Percentiles rank a stretch among this genome's conserved stretches.
phyloP scores from a whole-genome alignment of 30 jellyfish, hydroid and myxozoan species.

The Cassiopea xamachana region DNA sequence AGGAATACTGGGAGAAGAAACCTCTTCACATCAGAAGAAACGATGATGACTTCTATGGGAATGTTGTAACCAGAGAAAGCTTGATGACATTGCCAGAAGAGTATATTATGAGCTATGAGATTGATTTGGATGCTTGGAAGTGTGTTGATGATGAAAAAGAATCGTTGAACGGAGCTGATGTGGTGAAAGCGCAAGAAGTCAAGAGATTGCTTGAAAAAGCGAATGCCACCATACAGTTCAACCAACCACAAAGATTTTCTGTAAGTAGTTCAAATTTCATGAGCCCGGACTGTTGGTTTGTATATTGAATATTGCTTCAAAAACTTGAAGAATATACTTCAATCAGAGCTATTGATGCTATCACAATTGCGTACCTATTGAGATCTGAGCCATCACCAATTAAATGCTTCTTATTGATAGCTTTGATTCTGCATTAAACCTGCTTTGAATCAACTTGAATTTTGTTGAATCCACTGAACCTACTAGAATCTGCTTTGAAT shows the following conservation, averaged over 20 bases:
- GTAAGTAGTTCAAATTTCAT: slow-evolving; percentile 40
- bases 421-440: too few relatives aligned
- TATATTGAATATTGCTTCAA: too few relatives aligned
- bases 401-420: too few relatives aligned
- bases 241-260: slow-evolving; percentile 95
- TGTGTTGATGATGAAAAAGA: slow-evolving; percentile 89
- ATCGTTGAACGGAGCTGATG: slow-evolving; percentile 81
- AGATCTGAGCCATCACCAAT: too few relatives aligned
- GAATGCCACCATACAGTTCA: slow-evolving; percentile 88
- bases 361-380: too few relatives aligned
- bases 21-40: slow-evolving; percentile 83
- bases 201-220: slow-evolving; percentile 66
- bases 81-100: slow-evolving; percentile 51
- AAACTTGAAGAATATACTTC: too few relatives aligned
- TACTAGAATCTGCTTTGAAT: too few relatives aligned
- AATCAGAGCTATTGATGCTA: too few relatives aligned
- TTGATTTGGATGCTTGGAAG: slow-evolving; percentile 86
- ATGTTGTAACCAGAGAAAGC: slow-evolving; percentile 54
- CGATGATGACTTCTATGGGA: slow-evolving; percentile 78
- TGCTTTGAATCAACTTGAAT: too few relatives aligned
- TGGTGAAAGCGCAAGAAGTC: slow-evolving; percentile 64
- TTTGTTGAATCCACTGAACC: too few relatives aligned
- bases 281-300: too few relatives aligned
- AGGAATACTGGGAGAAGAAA: slow-evolving; percentile 89
- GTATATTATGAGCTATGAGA: slow-evolving; percentile 69